Conservation (phyloP, 2,113 vertebrate species). For the Girardinichthys multiradiatus region DNA sequence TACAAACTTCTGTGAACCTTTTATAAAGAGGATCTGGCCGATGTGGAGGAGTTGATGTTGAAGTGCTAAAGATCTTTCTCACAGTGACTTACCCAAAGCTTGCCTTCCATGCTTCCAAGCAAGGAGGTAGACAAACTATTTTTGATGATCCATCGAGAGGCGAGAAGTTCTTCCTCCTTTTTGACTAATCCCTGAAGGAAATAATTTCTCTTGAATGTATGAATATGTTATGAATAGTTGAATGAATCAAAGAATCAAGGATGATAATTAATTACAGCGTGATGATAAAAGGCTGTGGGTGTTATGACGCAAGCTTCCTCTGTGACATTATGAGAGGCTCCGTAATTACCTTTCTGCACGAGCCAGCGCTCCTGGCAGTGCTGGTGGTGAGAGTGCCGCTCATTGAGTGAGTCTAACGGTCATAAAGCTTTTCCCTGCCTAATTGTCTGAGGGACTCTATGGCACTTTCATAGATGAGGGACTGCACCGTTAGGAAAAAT, state of each 20-base stretch:
- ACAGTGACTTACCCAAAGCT: slow-evolving; percentile 25
- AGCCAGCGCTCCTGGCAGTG: slow-evolving; percentile 78
- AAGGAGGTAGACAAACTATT: slow-evolving; percentile 66
- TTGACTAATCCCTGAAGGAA: slow-evolving; percentile 85
- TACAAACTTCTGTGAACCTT: not conserved
- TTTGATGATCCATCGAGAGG: slow-evolving; percentile 78
- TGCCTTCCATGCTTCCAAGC: slow-evolving; percentile 11
- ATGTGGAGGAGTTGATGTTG: not conserved
- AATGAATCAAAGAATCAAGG: slow-evolving; percentile 84
- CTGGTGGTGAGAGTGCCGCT: slow-evolving; percentile 71
- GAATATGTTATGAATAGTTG: slow-evolving; percentile 85
- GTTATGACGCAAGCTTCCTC: slow-evolving; percentile 82
- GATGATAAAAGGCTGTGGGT: slow-evolving; percentile 78
- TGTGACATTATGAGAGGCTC: slow-evolving; percentile 78
- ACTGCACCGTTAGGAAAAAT: slow-evolving; percentile 70
- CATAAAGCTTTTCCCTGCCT: slow-evolving; percentile 81
- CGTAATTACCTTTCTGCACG: slow-evolving; percentile 83
- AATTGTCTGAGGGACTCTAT: slow-evolving; percentile 80
- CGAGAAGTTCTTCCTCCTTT: slow-evolving; percentile 71
- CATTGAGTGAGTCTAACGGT: slow-evolving; percentile 74
- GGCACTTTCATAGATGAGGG: slow-evolving; percentile 80
- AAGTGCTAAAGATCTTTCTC: slow-evolving; percentile 17
- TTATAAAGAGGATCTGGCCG: slow-evolving; percentile 14
- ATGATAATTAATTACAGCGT: slow-evolving; percentile 83
- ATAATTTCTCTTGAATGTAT: slow-evolving; percentile 85